These are phyloP conservation scores for Galeruca laticollis DNA, from an alignment of 2,888 invertebrate species.

Conservation along the genomic window DNA sequence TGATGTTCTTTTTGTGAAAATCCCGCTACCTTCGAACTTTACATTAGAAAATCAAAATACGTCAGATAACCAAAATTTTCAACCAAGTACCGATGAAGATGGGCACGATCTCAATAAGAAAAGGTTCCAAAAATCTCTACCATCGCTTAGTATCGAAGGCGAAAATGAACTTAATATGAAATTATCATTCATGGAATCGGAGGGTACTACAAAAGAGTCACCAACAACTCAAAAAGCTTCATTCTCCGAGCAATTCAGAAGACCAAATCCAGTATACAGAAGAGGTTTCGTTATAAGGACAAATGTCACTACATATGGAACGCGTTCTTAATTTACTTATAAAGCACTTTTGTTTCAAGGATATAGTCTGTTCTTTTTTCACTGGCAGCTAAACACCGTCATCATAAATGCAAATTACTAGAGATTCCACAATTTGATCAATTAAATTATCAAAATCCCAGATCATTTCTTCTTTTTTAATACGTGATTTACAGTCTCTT, in stretches of 20 bases:
- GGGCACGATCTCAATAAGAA: slow-evolving; percentile 36
- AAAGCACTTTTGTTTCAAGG: too few relatives aligned
- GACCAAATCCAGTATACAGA: slow-evolving; percentile 51
- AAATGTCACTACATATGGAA: slow-evolving; percentile 56
- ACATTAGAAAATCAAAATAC: slow-evolving; percentile 42
- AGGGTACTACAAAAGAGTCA: slow-evolving; percentile 1
- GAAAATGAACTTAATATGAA: slow-evolving; percentile 37
- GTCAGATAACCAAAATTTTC: slow-evolving; percentile 42
- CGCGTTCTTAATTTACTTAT: slow-evolving; percentile 9
- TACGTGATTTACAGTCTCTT: too few relatives aligned
- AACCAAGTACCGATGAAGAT: slow-evolving; percentile 44
- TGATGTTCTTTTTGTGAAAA: slow-evolving; percentile 62
- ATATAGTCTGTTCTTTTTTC: too few relatives aligned
- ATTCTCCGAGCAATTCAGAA: slow-evolving; percentile 11
- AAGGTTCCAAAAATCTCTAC: slow-evolving; percentile 50
- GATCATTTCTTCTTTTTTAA: too few relatives aligned
- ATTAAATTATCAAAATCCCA: too few relatives aligned
- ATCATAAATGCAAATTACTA: too few relatives aligned
- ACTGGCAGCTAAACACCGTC: too few relatives aligned
- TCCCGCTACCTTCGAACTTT: slow-evolving; percentile 62
- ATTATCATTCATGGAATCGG: slow-evolving; percentile 16
- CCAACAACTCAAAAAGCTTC: neutral
- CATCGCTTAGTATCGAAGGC: slow-evolving; percentile 19
- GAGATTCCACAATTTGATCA: too few relatives aligned
- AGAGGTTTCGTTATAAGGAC: slow-evolving; percentile 61